Conservation (phyloP, 30 jellyfish, hydroid and myxozoan genomes). For the Phacellophora camtschatica region DNA sequence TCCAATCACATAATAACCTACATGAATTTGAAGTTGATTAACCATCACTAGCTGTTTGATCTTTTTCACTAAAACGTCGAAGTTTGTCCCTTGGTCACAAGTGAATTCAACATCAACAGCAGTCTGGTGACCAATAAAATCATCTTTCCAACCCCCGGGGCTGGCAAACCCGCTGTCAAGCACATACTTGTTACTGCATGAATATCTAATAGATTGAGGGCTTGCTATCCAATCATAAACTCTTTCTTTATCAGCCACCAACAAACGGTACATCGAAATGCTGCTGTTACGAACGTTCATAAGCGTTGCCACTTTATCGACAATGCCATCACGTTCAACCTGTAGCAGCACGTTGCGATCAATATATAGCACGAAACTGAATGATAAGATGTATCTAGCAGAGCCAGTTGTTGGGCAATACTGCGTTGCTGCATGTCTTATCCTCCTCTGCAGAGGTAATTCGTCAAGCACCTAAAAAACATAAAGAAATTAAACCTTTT, state of each 20-base stretch:
- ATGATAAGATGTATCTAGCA: constrained; percentile 12
- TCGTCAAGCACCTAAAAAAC: neutral
- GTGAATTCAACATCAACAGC: constrained; percentile 40
- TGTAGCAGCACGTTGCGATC: neutral
- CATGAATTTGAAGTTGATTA: constrained; percentile 6
- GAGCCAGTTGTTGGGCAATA: constrained; percentile 22
- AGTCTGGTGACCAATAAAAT: constrained; percentile 11
- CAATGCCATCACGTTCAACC: constrained; percentile 1
- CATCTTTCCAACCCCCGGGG: constrained; percentile 39
- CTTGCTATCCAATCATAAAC: neutral
- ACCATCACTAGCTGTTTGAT: neutral
- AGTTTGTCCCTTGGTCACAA: constrained; percentile 12
- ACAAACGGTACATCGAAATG: constrained; percentile 14
- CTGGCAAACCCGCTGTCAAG: constrained; percentile 27
- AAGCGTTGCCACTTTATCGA: constrained; percentile 11
- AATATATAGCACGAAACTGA: constrained; percentile 23
- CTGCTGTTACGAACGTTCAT: neutral
- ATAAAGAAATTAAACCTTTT: no score
- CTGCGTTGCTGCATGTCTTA: neutral
- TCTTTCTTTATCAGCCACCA: neutral
- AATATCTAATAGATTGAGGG: constrained; percentile 29
- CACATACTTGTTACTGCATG: neutral
- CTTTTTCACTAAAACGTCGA: neutral
- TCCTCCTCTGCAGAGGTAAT: neutral
- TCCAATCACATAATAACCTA: constrained; percentile 49